phyloP scores from a whole-genome alignment of 2,888 invertebrate species.

The Heteromyza rotundicornis region DNA sequence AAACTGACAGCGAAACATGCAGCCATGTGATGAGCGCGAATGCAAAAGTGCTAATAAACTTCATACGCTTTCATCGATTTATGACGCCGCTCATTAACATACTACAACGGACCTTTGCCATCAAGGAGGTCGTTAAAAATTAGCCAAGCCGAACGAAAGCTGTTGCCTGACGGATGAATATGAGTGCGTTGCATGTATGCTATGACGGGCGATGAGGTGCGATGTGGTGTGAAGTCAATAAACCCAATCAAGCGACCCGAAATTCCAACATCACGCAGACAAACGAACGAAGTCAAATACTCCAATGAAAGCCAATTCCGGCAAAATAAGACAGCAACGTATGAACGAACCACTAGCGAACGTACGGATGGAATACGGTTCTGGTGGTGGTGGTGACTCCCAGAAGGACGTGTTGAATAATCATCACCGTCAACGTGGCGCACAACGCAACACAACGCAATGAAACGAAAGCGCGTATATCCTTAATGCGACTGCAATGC shows the following conservation, averaged over 20 bases:
- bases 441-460: too few relatives aligned
- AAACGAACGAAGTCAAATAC: not conserved
- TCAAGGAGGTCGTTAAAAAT: constrained; percentile 3
- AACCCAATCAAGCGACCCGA: not conserved
- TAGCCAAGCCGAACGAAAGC: not conserved
- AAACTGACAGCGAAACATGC: too few relatives aligned
- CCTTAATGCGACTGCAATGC: constrained; percentile 32
- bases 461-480: constrained; percentile 32
- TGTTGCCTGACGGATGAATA: too few relatives aligned
- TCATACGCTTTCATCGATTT: not conserved
- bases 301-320: not conserved
- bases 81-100: constrained; percentile 12
- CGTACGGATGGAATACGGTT: constrained; percentile 10
- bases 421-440: constrained; percentile 41
- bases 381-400: constrained; percentile 37
- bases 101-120: not conserved
- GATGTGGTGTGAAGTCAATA: constrained; percentile 1
- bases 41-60: not conserved
- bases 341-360: constrained; percentile 18
- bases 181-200: not conserved
- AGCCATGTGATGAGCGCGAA: not conserved
- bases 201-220: too few relatives aligned
- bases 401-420: constrained; percentile 57
- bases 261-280: not conserved
- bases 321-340: constrained; percentile 9